Percentiles rank a stretch among this genome's conserved stretches.
phyloP scores from a whole-genome alignment of 2,113 vertebrate genomes.

The Semicossyphus pulcher region DNA sequence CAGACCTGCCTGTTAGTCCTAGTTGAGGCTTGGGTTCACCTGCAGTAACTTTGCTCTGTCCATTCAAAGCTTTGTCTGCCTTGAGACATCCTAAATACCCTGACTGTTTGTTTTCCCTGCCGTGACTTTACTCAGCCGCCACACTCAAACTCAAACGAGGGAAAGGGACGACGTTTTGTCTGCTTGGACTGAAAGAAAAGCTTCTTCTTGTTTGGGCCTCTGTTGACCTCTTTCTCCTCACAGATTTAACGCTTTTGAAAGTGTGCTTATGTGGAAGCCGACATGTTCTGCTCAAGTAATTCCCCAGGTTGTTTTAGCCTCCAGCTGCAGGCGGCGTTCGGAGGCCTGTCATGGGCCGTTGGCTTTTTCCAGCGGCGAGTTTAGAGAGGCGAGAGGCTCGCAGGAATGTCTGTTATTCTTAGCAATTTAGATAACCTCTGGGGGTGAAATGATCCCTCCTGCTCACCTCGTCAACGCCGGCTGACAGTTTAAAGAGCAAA shows the following conservation, averaged over 20 bases:
- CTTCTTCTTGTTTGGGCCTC: slow-evolving; percentile 8
- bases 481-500: slow-evolving; percentile 19
- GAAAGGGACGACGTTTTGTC: not conserved
- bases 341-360: slow-evolving; percentile 48
- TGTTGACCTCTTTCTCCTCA: not conserved
- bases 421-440: slow-evolving; percentile 57
- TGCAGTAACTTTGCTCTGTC: slow-evolving; percentile 3
- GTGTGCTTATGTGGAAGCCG: slow-evolving; percentile 23
- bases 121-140: too few relatives aligned
- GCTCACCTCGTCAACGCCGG: slow-evolving; percentile 12
- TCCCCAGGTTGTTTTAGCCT: slow-evolving; percentile 28
- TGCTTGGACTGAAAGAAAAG: not conserved
- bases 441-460: slow-evolving; percentile 38
- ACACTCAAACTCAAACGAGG: slow-evolving; percentile 1
- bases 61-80: slow-evolving; percentile 29
- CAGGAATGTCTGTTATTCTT: slow-evolving; percentile 73
- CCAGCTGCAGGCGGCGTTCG: slow-evolving; percentile 45
- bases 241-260: slow-evolving; percentile 23
- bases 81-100: slow-evolving; percentile 38
- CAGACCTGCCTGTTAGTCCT: slow-evolving; percentile 10
- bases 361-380: slow-evolving; percentile 46
- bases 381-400: slow-evolving; percentile 54
- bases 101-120: slow-evolving; percentile 43
- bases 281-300: slow-evolving; percentile 45
- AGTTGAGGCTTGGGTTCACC: slow-evolving; percentile 49